Evolutionary conservation across 2,888 invertebrate species (phyloP), one percentile per base, ranked within the genome.

Genomic region (Andrena bicolor): DNA sequence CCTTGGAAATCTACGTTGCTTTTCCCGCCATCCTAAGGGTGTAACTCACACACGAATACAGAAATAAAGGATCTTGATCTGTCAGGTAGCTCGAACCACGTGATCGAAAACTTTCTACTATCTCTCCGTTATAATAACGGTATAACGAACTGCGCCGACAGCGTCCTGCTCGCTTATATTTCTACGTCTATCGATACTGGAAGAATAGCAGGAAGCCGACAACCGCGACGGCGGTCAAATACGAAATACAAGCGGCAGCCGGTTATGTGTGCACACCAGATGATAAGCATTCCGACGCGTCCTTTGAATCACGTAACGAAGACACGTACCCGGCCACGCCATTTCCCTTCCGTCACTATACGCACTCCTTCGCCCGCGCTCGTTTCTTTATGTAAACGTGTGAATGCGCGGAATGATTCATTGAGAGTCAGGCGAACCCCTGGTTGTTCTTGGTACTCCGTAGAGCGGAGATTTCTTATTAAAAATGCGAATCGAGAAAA

Each of bases 101-200:
- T 8, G 69, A 75, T 83, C 35, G 81, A 81, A 76, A 83, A 83
- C 85, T 86, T 80, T 86, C 72, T 81, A 84, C 69, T 23, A 66
- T 79, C 61, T 72, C 63, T 81, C 85, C 87, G 87, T 87, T 87
- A 87, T 74, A 76, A 72, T 87, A 86, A 86, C 86, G 86, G 86
- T 82, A 84, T 73, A 74, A 69, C 63, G 68, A 23, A 70, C 64
- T 71, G 61, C 76, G 65, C 41, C 35, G 56, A 51, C 49, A 53
- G 32, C 35, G 51, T 58, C 53, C 56, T 32, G 51, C 26, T 41
- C 51, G 70, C 73, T 65, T 51, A 48, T 64, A 72, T 74, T 60
- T 65, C 64, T 75, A 75, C n/a, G 65, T 64, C 60, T 64, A 86
- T 84, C 72, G 86, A 86, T 72, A 76, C 49, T 73, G 65, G 56